Evolutionary conservation across 2,797 vertebrate genomes (phyloP), one percentile per base, ranked within the genome.

Genomic region (Otus scops): DNA sequence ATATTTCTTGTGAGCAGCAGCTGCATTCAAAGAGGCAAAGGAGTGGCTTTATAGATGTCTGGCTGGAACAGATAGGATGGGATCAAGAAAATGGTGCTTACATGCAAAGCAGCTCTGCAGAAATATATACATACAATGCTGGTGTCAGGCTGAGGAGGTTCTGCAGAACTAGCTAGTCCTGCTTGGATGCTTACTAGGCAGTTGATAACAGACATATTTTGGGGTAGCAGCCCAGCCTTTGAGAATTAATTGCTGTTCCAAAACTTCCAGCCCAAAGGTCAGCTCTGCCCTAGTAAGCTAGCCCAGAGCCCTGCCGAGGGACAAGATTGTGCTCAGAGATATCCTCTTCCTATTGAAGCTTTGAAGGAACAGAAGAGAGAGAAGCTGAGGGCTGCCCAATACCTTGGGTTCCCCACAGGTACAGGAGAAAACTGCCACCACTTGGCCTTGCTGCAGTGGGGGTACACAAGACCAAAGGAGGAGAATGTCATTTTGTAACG

Each of bases 221-320:
- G 61, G 45, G 36, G 81, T 79, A 96, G 88, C 68, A 91, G 61
- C 14, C 22, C 22, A 24, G 12, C 9, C 45, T 75, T 85, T 77
- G 57, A 85, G 73, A 95, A 88, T 48, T 51, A 75, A 73, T 60
- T 84, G 64, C 13, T 67, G 30, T 41, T 77, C 59, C 56, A 41
- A 26, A 51, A 68, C 51, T 80, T 47, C n/a, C 59, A 95, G 38
- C 22, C 34, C 63, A 43, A 71, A 88, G 47, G 76, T 43, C 88
- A 86, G 39, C 41, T 32, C 50, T 61, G 48, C 27, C 36, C 26
- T 26, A 34, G 20, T 21, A 14, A 80, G 53, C 3, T 61, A 79
- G 50, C 34, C 63, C 96, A 28, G 69, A 88, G 89, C 96, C 95
- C 98, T 97, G 89, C 94, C 61, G 97, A 97, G 97, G 96, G 97